Conservation (phyloP, 2,113 vertebrate genomes). For the Sakesphorus luctuosus region DNA sequence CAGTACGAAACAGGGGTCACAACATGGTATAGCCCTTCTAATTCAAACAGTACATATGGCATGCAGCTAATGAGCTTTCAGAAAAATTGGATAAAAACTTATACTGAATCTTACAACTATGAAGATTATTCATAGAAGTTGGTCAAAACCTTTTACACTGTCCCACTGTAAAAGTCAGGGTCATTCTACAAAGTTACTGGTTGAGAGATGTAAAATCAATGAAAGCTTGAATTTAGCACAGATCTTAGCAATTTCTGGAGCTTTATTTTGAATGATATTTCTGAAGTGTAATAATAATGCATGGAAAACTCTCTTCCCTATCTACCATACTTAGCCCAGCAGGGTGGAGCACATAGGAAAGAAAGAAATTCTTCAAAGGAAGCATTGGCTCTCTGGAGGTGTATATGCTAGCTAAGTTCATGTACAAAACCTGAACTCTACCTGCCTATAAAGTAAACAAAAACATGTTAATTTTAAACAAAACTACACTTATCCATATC, state of each 20-base stretch:
- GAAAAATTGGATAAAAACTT: neutral
- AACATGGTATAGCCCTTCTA: neutral
- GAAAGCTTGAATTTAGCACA: neutral
- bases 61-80: conserved; percentile 10
- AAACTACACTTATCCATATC: conserved; percentile 59
- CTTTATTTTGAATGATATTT: neutral
- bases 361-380: conserved; percentile 61
- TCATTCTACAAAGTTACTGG: neutral
- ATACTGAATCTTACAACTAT: neutral
- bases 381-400: conserved; percentile 30
- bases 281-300: neutral
- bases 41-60: neutral
- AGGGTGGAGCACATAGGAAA: neutral
- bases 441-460: conserved; percentile 54
- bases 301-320: neutral
- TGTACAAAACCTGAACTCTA: conserved; percentile 49
- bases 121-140: neutral
- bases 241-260: neutral
- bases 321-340: neutral
- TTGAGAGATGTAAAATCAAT: neutral
- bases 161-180: neutral
- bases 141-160: neutral
- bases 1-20: conserved; percentile 4
- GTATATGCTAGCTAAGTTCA: conserved; percentile 14
- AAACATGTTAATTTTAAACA: conserved; percentile 66